Base-by-base conservation (phyloP, 2,113 vertebrate species). In the Bubo scandiacus region DNA sequence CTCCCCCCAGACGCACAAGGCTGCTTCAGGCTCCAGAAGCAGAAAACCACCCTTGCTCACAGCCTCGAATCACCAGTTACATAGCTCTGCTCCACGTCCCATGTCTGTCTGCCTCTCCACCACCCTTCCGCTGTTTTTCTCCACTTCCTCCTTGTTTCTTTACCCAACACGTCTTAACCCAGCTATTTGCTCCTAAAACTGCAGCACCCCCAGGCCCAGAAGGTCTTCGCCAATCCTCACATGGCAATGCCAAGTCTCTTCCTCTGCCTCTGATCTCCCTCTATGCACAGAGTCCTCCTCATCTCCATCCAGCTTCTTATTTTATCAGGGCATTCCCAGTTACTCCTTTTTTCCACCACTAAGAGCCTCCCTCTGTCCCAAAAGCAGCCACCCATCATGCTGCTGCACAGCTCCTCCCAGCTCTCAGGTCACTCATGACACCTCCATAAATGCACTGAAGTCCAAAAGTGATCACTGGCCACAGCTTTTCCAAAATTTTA, bases 151-250 rank as follows among this genome's bases (percentile, higher is more conserved):
- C 51, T 30, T 22, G 12, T 25, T 73, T 65, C 59, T 52, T 79
- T 45, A 43, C 10, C 36, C 22, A 7, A 29, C 5, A 5, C 2
- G 4, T 36, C n/a, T 23, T 55, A 66, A 43, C 8, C 29, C 38
- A 40, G 38, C 15, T 45, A 27, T 15, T 5, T 47, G 12, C 11
- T 86, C 30, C 47, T n/a, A 21, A 47, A 62, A 67, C 6, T 5
- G 13, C 0, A 0, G 40, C 25, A 47, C 8, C 4, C 14, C 7
- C 17, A 58, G 23, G 4, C 43, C 6, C 11, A n/a, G n/a, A 23
- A 27, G 47, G 47, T 9, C 68, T 67, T 32, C 43, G 36, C 36
- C 12, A 7, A 51, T 16, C 21, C n/a, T 43, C 23, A 29, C 18
- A 7, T 4, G 14, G 42, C 63, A 58, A 63, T 6, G 32, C 9